Conservation (phyloP, 2,888 invertebrate species). For the Arenicola marina region DNA sequence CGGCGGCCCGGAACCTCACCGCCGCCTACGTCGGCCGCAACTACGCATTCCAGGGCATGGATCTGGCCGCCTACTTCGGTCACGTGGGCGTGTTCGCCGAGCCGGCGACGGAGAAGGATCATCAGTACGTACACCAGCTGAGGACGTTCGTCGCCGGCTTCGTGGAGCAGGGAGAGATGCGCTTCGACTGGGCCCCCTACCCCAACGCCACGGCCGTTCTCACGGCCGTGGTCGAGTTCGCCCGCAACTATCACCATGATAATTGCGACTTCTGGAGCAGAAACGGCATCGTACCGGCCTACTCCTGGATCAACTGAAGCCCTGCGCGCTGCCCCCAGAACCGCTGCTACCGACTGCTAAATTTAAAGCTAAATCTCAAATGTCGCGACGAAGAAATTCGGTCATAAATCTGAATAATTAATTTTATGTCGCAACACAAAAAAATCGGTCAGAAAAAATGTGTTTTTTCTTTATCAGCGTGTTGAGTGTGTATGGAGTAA, state of each 20-base stretch:
- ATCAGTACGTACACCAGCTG: neutral
- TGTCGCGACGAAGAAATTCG: too few species aligned
- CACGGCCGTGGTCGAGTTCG: neutral
- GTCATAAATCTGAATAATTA: too few species aligned
- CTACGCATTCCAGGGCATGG: neutral
- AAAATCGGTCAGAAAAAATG: too few species aligned
- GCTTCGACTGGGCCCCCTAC: neutral
- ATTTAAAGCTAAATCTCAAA: too few species aligned
- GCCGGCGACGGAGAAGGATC: neutral
- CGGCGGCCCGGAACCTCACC: too few species aligned
- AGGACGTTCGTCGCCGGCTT: neutral
- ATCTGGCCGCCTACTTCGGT: neutral
- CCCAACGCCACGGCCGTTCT: neutral
- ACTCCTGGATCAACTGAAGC: slow-evolving; percentile 2
- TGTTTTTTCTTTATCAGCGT: too few species aligned
- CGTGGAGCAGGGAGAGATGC: neutral
- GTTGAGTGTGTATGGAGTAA: too few species aligned
- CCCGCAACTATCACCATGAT: neutral
- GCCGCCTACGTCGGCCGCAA: neutral
- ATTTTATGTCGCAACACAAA: too few species aligned
- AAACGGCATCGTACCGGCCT: neutral
- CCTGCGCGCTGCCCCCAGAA: too few species aligned
- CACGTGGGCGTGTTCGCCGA: neutral
- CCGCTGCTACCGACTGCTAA: too few species aligned
- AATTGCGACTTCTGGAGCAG: neutral